Evolutionary conservation across 2,797 vertebrate species (phyloP).

Genomic region (Salmo trutta): DNA sequence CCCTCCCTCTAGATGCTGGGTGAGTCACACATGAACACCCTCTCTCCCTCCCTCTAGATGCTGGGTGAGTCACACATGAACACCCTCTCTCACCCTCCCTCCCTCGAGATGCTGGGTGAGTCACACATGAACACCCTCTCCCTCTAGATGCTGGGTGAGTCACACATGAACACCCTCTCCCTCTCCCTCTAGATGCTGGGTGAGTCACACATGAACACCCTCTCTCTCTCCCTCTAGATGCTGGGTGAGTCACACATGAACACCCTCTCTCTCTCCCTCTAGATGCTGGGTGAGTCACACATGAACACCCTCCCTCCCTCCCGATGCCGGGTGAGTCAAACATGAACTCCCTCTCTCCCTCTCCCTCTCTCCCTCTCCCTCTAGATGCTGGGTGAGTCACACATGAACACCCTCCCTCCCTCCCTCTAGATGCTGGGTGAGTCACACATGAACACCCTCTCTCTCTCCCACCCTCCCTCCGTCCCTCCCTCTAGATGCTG

Average conservation of each 20-base stretch:
- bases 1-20: no score
- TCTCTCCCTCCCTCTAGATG: no score
- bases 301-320: neutral
- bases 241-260: neutral
- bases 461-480: no score
- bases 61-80: neutral
- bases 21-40: neutral
- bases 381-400: neutral
- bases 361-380: no score
- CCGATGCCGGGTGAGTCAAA: neutral
- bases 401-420: neutral
- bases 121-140: neutral
- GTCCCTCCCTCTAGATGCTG: no score
- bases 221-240: no score
- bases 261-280: no score
- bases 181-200: no score
- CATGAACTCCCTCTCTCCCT: no score
- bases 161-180: neutral
- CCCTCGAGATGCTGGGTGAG: no score
- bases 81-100: no score
- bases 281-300: neutral
- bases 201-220: neutral
- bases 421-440: no score
- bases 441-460: conserved; percentile 1
- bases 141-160: neutral